Evolutionary conservation across 2,113 vertebrate genomes (phyloP).

Genomic region (Vimba vimba): DNA sequence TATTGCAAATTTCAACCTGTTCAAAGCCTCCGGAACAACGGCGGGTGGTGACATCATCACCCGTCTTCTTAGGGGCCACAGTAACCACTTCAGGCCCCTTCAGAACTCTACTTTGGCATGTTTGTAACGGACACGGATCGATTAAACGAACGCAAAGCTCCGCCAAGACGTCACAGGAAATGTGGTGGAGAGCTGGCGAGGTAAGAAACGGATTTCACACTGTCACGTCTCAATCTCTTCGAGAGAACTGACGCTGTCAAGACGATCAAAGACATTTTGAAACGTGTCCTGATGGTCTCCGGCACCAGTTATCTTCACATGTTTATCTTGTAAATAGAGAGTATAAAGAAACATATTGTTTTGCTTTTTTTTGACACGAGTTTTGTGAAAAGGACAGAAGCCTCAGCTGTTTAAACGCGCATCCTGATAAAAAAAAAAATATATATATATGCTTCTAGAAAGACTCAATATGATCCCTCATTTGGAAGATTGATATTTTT

Average conservation of each 20-base stretch:
- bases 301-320: constrained; percentile 71
- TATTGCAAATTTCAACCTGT: constrained; percentile 1
- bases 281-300: constrained; percentile 72
- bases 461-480: constrained; percentile 63
- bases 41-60: background rate
- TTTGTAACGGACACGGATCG: background rate
- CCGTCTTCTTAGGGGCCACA: background rate
- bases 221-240: constrained; percentile 8
- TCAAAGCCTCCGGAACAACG: background rate
- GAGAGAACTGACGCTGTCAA: constrained; percentile 54
- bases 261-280: constrained; percentile 65
- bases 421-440: constrained; percentile 49
- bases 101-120: background rate
- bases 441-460: constrained; percentile 31
- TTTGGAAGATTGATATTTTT: constrained; percentile 82
- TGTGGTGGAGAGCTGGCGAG: background rate
- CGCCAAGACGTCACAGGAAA: background rate
- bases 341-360: constrained; percentile 68
- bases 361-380: constrained; percentile 70
- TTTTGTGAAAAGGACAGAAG: constrained; percentile 40
- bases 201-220: constrained; percentile 29
- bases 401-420: constrained; percentile 40
- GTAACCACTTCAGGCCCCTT: background rate
- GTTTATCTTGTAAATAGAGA: constrained; percentile 81
- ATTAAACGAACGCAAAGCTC: background rate